Conservation (phyloP, 35 echinoderm and acorn worm species). For the Apostichopus japonicus region DNA sequence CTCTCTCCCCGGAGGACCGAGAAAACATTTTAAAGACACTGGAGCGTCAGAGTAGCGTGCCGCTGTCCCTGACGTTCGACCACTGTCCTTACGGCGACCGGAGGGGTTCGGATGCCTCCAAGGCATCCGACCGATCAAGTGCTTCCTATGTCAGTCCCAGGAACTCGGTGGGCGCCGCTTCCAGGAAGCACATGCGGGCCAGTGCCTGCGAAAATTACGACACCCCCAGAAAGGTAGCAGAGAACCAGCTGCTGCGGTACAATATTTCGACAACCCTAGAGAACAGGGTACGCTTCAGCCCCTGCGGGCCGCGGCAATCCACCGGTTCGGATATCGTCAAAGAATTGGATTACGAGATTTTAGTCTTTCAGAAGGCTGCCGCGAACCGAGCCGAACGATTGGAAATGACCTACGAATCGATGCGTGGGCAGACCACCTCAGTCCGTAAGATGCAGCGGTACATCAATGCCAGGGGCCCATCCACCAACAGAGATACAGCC, state of each 20-base stretch:
- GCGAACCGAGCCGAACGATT: not conserved
- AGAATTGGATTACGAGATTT: constrained; percentile 35
- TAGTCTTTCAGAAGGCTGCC: not conserved
- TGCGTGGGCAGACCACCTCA: not conserved
- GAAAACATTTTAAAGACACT: not conserved
- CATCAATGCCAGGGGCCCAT: constrained; percentile 3
- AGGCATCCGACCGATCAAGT: not conserved
- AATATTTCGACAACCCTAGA: constrained; percentile 6
- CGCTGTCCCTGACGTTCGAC: not conserved
- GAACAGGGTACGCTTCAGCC: constrained; percentile 29
- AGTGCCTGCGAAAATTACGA: not conserved
- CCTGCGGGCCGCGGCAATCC: not conserved
- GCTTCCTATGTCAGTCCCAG: not conserved
- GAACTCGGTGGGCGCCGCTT: not conserved
- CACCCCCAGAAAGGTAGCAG: not conserved
- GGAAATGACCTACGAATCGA: constrained; percentile 20
- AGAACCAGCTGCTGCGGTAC: constrained; percentile 15
- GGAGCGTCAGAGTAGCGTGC: constrained; percentile 2
- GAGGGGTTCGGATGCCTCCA: constrained; percentile 1
- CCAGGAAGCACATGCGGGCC: not conserved
- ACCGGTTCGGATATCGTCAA: constrained; percentile 20
- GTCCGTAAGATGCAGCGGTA: not conserved
- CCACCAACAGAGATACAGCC: not conserved
- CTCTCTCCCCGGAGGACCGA: constrained; percentile 6
- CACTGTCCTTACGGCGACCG: not conserved